Evolutionary conservation across 2,113 vertebrate species (phyloP).

Genomic region (Nesogale talazaci): DNA sequence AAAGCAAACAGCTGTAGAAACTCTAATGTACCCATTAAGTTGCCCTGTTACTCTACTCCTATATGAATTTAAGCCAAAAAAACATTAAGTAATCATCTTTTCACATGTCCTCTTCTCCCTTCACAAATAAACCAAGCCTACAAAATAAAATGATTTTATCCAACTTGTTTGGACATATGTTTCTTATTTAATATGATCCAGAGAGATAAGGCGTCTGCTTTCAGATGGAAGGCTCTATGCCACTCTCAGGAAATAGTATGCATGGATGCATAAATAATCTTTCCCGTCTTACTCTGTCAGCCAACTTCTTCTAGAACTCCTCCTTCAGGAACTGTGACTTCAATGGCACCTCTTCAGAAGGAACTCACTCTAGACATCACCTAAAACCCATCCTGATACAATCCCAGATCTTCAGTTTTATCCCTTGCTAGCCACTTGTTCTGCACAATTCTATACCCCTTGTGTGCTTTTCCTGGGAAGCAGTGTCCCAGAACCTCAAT

Average conservation of each 20-base stretch:
- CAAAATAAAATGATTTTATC: not conserved
- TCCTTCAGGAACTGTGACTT: not conserved
- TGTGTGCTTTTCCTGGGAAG: not conserved
- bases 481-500: not conserved
- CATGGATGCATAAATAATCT: not conserved
- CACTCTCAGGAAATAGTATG: fast-evolving
- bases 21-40: not conserved
- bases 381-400: not conserved
- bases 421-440: too few relatives aligned
- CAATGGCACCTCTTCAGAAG: not conserved
- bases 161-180: not conserved
- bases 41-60: not conserved
- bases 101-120: not conserved
- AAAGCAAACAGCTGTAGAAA: constrained; percentile 20
- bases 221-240: not conserved
- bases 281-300: not conserved
- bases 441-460: not conserved
- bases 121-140: not conserved
- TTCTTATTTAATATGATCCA: not conserved
- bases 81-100: not conserved
- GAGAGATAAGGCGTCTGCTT: not conserved
- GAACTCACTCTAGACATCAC: not conserved
- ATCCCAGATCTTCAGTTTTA: not conserved
- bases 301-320: fast-evolving
- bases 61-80: constrained; percentile 9